Conservation (phyloP, 2,797 vertebrate species). For the Gastrophryne carolinensis region DNA sequence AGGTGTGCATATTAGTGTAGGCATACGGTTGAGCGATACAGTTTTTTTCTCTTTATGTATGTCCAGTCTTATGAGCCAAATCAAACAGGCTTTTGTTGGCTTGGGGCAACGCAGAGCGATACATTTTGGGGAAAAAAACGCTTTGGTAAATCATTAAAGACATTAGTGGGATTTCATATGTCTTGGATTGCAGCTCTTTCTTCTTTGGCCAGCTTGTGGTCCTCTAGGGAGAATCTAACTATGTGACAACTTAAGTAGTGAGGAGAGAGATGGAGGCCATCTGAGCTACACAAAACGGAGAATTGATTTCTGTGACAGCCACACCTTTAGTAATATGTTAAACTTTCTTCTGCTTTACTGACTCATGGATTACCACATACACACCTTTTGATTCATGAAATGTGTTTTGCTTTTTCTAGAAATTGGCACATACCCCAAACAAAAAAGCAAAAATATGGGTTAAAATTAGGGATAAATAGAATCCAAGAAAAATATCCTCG, state of each 20-base stretch:
- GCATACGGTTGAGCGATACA: conserved; percentile 3
- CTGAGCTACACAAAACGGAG: conserved; percentile 3
- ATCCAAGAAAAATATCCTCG: background rate
- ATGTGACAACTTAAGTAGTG: conserved; percentile 34
- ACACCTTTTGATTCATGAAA: background rate
- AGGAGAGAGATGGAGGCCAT: background rate
- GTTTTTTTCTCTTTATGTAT: conserved; percentile 27
- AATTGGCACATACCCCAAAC: background rate
- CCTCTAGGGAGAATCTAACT: conserved; percentile 17
- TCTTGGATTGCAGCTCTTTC: background rate
- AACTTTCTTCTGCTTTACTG: background rate
- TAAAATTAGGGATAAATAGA: background rate
- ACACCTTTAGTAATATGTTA: background rate
- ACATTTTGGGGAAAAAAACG: conserved; percentile 25
- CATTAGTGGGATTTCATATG: background rate
- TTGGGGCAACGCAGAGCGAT: conserved; percentile 22
- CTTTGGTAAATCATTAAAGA: conserved; percentile 28
- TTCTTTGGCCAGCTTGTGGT: background rate
- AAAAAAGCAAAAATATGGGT: background rate
- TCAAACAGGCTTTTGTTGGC: conserved; percentile 24
- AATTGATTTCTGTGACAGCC: conserved; percentile 18
- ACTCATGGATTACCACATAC: background rate
- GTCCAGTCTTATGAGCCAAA: conserved; percentile 31
- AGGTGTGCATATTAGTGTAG: conserved; percentile 15
- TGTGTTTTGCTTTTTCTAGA: background rate